Evolutionary conservation across 2,797 vertebrate species (phyloP).

Genomic region (Hapalemur alaotrensis): DNA sequence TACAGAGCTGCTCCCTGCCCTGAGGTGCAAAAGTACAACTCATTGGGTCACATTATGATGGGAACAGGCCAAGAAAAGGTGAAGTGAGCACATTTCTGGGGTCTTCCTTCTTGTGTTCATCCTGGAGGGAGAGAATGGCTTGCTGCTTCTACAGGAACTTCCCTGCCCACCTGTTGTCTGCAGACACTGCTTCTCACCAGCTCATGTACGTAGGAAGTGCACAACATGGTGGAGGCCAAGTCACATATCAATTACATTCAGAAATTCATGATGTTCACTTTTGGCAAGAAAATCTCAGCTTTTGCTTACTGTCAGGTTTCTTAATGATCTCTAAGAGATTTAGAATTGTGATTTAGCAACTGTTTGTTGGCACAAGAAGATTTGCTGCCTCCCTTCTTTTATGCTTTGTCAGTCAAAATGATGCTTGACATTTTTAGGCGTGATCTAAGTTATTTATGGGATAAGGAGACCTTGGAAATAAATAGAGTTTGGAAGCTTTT

Average conservation of each 20-base stretch:
- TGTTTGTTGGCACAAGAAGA: slow-evolving; percentile 30
- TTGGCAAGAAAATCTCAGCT: neutral
- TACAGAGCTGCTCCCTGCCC: neutral
- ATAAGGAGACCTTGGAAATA: neutral
- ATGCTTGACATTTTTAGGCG: neutral
- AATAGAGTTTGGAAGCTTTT: neutral
- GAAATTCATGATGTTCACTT: neutral
- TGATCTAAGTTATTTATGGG: neutral
- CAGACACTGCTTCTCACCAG: neutral
- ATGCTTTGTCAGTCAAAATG: slow-evolving; percentile 48
- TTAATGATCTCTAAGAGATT: slow-evolving; percentile 6
- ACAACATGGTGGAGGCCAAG: neutral
- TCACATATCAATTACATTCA: neutral
- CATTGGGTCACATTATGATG: neutral
- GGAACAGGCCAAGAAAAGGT: neutral
- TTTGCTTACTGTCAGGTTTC: slow-evolving; percentile 17
- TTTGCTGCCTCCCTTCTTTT: neutral
- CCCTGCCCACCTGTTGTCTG: neutral
- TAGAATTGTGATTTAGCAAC: slow-evolving; percentile 35
- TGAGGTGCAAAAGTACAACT: neutral
- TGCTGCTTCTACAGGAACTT: neutral
- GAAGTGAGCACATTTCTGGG: neutral
- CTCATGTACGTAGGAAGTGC: neutral
- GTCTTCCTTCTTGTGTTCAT: neutral
- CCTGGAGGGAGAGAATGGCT: neutral